Percentiles rank a stretch among this genome's conserved stretches.
phyloP scores from a whole-genome alignment of 2,888 invertebrate genomes.

The Dione juno region DNA sequence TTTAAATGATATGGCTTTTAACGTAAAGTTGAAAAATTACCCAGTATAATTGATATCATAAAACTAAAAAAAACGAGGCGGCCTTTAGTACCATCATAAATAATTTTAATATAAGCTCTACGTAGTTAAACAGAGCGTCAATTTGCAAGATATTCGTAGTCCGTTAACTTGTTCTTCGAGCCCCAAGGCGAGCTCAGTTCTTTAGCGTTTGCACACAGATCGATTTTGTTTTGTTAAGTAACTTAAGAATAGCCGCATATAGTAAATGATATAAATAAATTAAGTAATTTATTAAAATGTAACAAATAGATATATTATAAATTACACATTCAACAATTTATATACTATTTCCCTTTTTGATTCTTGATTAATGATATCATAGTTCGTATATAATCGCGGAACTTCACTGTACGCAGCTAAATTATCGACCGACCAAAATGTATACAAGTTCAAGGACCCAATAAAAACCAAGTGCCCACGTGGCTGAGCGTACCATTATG shows the following conservation, averaged over 20 bases:
- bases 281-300: neutral
- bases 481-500: conserved; percentile 51
- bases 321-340: neutral
- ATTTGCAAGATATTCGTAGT: conserved; percentile 43
- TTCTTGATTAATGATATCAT: conserved; percentile 60
- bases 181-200: conserved; percentile 42
- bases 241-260: conserved; percentile 30
- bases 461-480: conserved; percentile 74
- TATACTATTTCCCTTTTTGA: conserved; percentile 46
- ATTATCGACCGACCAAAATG: conserved; percentile 80
- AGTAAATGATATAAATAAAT: neutral
- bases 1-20: neutral
- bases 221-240: conserved; percentile 35
- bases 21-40: conserved; percentile 23
- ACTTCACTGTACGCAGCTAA: conserved; percentile 59
- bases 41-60: conserved; percentile 28
- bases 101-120: conserved; percentile 46
- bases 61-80: conserved; percentile 34
- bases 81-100: conserved; percentile 41
- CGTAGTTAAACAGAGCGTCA: conserved; percentile 46
- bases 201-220: conserved; percentile 38
- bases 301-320: neutral
- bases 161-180: conserved; percentile 44
- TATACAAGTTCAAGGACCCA: conserved; percentile 79
- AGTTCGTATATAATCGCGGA: conserved; percentile 58